Evolutionary conservation across 2,797 vertebrate genomes (phyloP).

Genomic region (Oceanodroma leucorhoa): DNA sequence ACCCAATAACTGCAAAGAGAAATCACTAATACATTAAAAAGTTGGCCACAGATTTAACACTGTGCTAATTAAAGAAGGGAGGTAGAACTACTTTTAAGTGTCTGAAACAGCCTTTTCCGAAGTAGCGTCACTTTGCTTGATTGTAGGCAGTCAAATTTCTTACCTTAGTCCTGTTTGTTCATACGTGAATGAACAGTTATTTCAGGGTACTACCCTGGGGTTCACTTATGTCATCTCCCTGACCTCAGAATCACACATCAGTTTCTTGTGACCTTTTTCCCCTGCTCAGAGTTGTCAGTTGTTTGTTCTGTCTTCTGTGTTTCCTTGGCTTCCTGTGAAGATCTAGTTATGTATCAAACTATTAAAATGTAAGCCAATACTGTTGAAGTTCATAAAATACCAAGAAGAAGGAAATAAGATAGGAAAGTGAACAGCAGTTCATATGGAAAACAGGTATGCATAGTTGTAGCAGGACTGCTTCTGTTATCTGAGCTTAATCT

Average conservation of each 20-base stretch:
- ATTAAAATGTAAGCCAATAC: not conserved
- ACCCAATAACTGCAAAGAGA: not conserved
- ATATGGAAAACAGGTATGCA: not conserved
- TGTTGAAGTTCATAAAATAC: not conserved
- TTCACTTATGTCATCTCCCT: not conserved
- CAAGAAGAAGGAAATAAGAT: not conserved
- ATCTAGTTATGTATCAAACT: not conserved
- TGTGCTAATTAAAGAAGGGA: not conserved
- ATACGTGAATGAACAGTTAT: not conserved
- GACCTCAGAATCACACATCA: not conserved
- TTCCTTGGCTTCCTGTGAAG: not conserved
- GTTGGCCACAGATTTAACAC: not conserved
- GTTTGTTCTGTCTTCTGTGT: not conserved
- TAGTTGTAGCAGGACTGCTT: not conserved
- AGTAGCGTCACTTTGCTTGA: not conserved
- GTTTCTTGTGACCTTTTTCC: not conserved
- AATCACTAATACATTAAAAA: not conserved
- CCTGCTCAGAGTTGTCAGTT: not conserved
- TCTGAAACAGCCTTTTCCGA: not conserved
- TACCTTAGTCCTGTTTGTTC: not conserved
- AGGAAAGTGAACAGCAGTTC: not conserved
- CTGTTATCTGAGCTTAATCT: not conserved
- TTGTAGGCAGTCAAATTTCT: not conserved
- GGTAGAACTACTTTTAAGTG: not conserved
- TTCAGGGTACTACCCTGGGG: not conserved